Evolutionary conservation across 2,888 invertebrate species (phyloP).

Genomic region (Neoaliturus tenellus): DNA sequence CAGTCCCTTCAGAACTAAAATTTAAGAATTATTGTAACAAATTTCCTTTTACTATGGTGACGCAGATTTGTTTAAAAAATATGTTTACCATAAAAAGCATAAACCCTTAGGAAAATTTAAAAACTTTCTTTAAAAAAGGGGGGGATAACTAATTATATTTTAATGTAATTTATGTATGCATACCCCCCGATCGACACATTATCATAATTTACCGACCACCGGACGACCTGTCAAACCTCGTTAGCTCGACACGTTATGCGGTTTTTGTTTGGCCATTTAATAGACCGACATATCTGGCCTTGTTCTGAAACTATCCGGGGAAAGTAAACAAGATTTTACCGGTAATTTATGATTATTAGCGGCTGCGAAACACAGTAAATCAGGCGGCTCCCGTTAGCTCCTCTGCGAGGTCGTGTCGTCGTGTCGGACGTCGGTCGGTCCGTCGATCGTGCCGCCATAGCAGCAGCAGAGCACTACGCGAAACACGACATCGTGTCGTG

Average conservation of each 20-base stretch:
- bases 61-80: no score
- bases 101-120: no score
- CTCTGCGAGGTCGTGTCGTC: neutral
- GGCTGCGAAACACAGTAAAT: constrained; percentile 20
- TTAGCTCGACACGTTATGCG: neutral
- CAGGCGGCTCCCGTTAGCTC: constrained; percentile 19
- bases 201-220: neutral
- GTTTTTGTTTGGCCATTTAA: constrained; percentile 7
- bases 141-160: no score
- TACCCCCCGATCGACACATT: neutral
- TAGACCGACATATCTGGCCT: constrained; percentile 19
- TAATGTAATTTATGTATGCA: no score
- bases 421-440: no score
- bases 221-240: neutral
- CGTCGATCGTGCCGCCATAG: neutral
- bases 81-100: no score
- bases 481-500: no score
- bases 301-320: constrained; percentile 31
- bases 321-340: constrained; percentile 42
- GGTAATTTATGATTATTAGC: constrained; percentile 46
- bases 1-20: no score
- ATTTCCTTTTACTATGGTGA: no score
- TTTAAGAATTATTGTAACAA: no score
- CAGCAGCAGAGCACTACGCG: neutral
- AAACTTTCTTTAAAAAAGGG: no score